Base-by-base conservation (phyloP, 2,888 invertebrate genomes). In the Eugnorisma glareosa region DNA sequence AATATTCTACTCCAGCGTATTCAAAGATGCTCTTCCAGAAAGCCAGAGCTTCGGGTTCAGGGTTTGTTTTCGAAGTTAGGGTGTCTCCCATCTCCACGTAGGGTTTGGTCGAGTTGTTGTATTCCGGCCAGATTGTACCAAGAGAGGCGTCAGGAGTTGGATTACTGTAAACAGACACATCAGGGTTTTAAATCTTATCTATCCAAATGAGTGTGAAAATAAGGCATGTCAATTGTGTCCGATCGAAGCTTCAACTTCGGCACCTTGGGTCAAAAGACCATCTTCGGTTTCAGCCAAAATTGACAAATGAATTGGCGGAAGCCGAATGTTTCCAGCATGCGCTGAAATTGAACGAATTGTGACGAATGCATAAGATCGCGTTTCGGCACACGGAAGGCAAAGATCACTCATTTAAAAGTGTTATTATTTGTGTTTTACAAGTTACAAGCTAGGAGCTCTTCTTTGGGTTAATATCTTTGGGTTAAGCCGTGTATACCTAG, bases 131-230 rank as follows among this genome's bases (percentile, higher is more conserved):
- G 1, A 37, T 86, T 5, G 89, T 87, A 4, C 92, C 92, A 6
- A 93, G 86, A 0, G 91, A 86, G 0, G 82, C 13, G 54, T 94
- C 93, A 1, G 95, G 94, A 0, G 95, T 95, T 21, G 95, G 94
- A 24, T 90, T 93, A 0, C 95, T 95, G 91, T 21, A 89, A 91
- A 83, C 64, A 68, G 54, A n/a, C 57, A 37, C 8, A 11, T 28
- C 7, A 37, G 18, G 18, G 18, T 24, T 63, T 15, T 40, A 40
- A 74, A 40, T 63, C 13, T 63, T 35, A 13, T n/a, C 15, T 15
- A 63, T 37, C 37, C 4, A 63, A 61, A 63, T 7, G 24, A 63
- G 13, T 15, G 24, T 31, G 31, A 59, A 31, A 4, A 31, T 31
- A 59, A 59, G 10, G 4, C 10, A 59, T 31, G 13, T 67, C 13